Conservation (phyloP, 1,140 invertebrate species). For the Nylanderia fulva region DNA sequence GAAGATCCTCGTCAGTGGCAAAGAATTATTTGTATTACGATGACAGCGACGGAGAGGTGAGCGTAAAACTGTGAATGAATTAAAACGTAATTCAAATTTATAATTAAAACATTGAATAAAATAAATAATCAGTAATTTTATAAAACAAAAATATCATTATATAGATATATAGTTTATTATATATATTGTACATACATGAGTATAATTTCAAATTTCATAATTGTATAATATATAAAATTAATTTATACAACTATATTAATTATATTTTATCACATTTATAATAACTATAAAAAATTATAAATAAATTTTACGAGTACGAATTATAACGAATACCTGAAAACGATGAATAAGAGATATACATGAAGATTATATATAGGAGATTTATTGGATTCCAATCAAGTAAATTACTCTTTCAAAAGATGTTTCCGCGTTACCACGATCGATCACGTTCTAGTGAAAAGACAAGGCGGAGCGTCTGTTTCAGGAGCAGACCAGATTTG, state of each 20-base stretch:
- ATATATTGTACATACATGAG: too few species aligned
- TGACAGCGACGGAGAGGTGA: slow-evolving; percentile 83
- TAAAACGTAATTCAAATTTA: background rate
- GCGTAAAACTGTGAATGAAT: background rate
- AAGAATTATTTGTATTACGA: slow-evolving; percentile 78
- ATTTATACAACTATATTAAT: background rate
- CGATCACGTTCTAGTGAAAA: slow-evolving; percentile 50
- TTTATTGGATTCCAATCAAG: background rate
- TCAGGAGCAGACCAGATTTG: slow-evolving; percentile 78
- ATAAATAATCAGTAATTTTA: background rate
- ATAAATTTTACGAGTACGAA: too few species aligned
- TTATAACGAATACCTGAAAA: background rate
- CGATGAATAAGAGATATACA: background rate
- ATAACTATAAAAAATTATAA: too few species aligned
- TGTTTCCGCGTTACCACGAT: background rate
- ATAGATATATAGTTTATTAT: too few species aligned
- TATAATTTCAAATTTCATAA: too few species aligned
- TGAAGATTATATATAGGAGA: background rate
- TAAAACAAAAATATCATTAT: background rate
- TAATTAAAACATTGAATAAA: background rate
- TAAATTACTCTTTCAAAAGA: background rate
- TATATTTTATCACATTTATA: too few species aligned
- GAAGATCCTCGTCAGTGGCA: slow-evolving; percentile 75
- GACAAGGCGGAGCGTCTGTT: slow-evolving; percentile 78
- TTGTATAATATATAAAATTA: background rate